Conservation (phyloP, 35 echinoderm and acorn worm genomes). For the Ophiothrix spiculata region DNA sequence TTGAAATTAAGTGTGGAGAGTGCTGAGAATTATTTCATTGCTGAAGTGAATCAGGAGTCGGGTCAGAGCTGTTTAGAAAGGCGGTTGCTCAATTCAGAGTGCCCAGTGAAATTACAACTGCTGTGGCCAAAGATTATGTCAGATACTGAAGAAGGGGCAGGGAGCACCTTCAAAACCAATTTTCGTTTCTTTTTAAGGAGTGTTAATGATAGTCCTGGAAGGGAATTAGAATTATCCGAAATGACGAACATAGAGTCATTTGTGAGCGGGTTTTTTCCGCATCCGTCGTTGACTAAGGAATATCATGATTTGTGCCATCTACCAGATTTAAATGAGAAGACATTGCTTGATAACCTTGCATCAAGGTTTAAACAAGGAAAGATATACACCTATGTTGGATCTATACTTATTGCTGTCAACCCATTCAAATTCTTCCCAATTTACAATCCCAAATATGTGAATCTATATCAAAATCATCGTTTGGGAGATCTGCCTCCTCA, state of each 20-base stretch:
- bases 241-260: constrained; percentile 83
- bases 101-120: constrained; percentile 85
- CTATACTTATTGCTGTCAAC: constrained; percentile 91
- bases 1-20: constrained; percentile 45
- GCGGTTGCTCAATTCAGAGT: constrained; percentile 57
- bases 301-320: constrained; percentile 98
- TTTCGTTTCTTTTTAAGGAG: constrained; percentile 81
- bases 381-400: constrained; percentile 99
- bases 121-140: constrained; percentile 80
- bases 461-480: constrained; percentile 95
- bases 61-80: constrained; percentile 75
- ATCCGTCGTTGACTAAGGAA: constrained; percentile 69
- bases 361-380: constrained; percentile 92
- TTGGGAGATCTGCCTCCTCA: constrained; percentile 87
- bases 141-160: constrained; percentile 36
- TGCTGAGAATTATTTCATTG: constrained; percentile 62
- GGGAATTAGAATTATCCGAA: constrained; percentile 59
- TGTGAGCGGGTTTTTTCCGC: constrained; percentile 90
- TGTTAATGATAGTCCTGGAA: constrained; percentile 61
- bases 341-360: constrained; percentile 74
- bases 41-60: constrained; percentile 77
- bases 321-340: constrained; percentile 91
- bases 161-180: constrained; percentile 63
- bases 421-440: constrained; percentile 96
- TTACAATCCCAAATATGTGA: constrained; percentile 96